phyloP scores from a whole-genome alignment of 2,888 invertebrate species.

The Mesorhabditis spiculigera region DNA sequence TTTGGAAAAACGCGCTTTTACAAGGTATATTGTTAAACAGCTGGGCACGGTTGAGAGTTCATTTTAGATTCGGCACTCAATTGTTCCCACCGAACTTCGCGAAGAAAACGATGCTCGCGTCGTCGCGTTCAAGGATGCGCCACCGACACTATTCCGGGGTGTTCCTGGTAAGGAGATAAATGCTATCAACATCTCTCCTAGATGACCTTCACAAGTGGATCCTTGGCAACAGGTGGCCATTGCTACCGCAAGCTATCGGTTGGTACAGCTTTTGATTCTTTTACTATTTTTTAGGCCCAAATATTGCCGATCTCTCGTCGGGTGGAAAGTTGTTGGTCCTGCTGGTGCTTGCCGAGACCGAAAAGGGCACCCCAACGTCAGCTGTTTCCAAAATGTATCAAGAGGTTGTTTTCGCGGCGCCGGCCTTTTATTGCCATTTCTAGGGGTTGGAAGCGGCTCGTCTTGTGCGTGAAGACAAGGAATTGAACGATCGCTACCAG shows the following conservation, averaged over 20 bases:
- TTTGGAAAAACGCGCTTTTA: conserved; percentile 43
- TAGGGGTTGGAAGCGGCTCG: conserved; percentile 31
- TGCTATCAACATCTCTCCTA: background rate
- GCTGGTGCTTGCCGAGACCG: conserved; percentile 36
- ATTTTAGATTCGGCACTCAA: conserved; percentile 23
- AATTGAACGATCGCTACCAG: conserved; percentile 64
- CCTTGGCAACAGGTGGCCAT: conserved; percentile 49
- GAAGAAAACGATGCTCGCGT: conserved; percentile 16
- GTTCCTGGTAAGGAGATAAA: conserved; percentile 15
- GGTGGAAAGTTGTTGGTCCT: conserved; percentile 51
- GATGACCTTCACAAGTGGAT: conserved; percentile 41
- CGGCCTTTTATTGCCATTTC: conserved; percentile 30
- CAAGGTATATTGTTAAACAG: conserved; percentile 2
- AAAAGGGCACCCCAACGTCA: conserved; percentile 6
- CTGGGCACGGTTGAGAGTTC: background rate
- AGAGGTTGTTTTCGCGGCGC: conserved; percentile 12
- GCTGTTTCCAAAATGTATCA: background rate
- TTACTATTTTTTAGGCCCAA: conserved; percentile 19
- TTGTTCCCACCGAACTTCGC: conserved; percentile 15
- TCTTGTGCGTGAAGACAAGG: conserved; percentile 22
- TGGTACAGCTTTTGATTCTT: background rate
- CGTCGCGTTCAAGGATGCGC: conserved; percentile 40
- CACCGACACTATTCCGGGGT: conserved; percentile 25
- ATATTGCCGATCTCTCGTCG: conserved; percentile 45
- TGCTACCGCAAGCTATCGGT: conserved; percentile 37